Conservation (phyloP, 2,888 invertebrate species). For the Lydus trimaculatus region DNA sequence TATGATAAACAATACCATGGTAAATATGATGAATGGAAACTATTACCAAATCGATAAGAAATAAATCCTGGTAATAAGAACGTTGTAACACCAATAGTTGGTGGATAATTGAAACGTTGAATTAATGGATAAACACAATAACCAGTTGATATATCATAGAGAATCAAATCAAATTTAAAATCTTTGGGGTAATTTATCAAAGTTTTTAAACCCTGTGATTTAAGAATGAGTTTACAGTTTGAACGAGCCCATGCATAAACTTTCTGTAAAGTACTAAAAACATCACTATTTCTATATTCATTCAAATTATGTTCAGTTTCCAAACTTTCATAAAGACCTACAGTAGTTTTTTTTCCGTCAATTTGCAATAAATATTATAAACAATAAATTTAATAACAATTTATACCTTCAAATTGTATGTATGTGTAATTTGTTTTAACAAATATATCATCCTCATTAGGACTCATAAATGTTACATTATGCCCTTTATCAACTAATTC, state of each 20-base stretch:
- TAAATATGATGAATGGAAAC: slow-evolving; percentile 42
- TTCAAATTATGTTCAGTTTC: no score
- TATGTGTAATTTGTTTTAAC: background rate
- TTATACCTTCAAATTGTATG: slow-evolving; percentile 7
- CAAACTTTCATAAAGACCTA: no score
- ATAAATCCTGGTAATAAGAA: slow-evolving; percentile 34
- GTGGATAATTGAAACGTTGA: slow-evolving; percentile 44
- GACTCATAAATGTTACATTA: slow-evolving; percentile 32
- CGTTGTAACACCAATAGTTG: slow-evolving; percentile 31
- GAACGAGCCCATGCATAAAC: no score
- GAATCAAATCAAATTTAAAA: slow-evolving; percentile 50
- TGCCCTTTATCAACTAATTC: slow-evolving; percentile 30
- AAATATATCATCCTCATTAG: slow-evolving; percentile 8
- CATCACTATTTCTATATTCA: no score
- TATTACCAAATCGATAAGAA: slow-evolving; percentile 41
- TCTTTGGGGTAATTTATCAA: slow-evolving; percentile 45
- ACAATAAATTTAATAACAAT: background rate
- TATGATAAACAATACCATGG: slow-evolving; percentile 40
- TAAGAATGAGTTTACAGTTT: background rate
- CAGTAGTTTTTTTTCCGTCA: no score
- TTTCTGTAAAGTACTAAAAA: no score
- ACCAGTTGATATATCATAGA: slow-evolving; percentile 44
- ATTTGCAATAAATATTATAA: background rate
- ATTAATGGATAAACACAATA: slow-evolving; percentile 46
- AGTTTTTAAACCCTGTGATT: slow-evolving; percentile 42